Evolutionary conservation across 2,888 invertebrate genomes (phyloP), one percentile per base, ranked within the genome.

Genomic region (Nipponacmea schrenckii): DNA sequence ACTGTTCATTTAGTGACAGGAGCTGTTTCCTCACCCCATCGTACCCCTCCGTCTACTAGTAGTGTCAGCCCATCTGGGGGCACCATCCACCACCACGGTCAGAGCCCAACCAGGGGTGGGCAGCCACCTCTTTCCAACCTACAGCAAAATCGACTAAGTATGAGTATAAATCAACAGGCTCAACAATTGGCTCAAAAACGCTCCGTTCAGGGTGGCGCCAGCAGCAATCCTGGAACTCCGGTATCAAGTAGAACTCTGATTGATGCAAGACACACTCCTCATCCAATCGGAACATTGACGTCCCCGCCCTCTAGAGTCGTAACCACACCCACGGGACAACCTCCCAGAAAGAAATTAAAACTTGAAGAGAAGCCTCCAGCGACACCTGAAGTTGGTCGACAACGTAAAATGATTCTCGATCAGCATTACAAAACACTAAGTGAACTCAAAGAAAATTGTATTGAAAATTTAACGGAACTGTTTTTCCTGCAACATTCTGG

Each of bases 401-500:
- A 81, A 12, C 76, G 89, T 31, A 83, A 83, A 70, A 75, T 80
- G 44, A 83, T 89, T 63, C 73, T 82, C 48, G 86, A 84, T 64
- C 74, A 81, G 45, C 83, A 84, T 67, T 69, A 75, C 12, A 76
- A 77, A 64, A 83, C 86, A 72, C 81, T 89, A 80, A 78, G 75
- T 46, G 81, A 82, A 56, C 71, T 88, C 3, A 88, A 88, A 74
- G 86, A 85, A 64, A 85, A 79, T 45, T 89, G 89, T 79, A 82
- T 84, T 72, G 89, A 89, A 68, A 84, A 89, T 74, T 79, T 90
- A 73, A 92, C 94, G 82, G 96, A 96, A 91, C 91, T 94, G 84
- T 96, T 93, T 91, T 96, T 94, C 90, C 92, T 96, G 83, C 94
- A 95, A 90, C 93, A 92, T 83, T 94, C 94, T 81, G 95, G 95